Evolutionary conservation across 2,113 vertebrate species (phyloP).

Genomic region (Noctilio leporinus): DNA sequence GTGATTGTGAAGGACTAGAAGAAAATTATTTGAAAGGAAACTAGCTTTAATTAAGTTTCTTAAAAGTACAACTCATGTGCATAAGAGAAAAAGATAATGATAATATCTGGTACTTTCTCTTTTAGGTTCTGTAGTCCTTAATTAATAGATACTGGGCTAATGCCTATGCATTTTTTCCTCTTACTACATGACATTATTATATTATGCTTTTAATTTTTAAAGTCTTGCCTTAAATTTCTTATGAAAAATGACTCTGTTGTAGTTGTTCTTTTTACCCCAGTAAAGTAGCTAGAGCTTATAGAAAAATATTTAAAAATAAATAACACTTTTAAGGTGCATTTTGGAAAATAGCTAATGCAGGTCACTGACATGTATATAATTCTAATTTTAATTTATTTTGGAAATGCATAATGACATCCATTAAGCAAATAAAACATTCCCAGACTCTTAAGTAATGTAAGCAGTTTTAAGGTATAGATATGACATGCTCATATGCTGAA

Average conservation of each 20-base stretch:
- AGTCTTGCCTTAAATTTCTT: not conserved
- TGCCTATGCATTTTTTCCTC: not conserved
- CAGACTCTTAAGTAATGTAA: not conserved
- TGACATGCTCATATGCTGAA: not conserved
- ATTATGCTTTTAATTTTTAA: not conserved
- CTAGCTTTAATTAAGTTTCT: not conserved
- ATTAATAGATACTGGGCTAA: not conserved
- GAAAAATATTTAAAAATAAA: not conserved
- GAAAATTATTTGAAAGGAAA: not conserved
- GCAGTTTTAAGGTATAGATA: not conserved
- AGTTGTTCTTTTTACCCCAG: not conserved
- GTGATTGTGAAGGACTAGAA: not conserved
- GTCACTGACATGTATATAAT: not conserved
- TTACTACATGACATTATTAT: not conserved
- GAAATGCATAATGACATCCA: not conserved
- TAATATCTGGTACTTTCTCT: not conserved
- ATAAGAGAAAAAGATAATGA: not conserved
- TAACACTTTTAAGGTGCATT: not conserved
- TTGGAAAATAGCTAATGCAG: not conserved
- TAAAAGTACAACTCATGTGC: not conserved
- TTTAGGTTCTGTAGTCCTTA: not conserved
- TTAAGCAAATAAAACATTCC: not conserved
- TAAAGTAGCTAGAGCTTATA: not conserved
- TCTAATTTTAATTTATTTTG: not conserved
- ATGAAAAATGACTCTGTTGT: not conserved